Base-by-base conservation (phyloP, 1,140 invertebrate genomes). In the Apis dorsata region DNA sequence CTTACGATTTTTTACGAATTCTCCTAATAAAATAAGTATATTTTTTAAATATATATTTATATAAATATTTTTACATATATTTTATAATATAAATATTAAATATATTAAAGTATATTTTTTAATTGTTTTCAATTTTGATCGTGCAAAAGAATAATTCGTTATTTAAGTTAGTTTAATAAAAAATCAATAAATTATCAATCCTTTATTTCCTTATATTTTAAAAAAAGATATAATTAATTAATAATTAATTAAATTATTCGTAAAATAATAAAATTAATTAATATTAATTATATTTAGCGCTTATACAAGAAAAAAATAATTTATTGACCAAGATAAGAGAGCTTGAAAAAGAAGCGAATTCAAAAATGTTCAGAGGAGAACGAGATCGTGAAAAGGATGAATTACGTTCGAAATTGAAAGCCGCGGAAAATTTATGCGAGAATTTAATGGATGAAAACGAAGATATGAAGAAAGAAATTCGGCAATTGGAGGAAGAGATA, bases 391-490 rank as follows among this genome's bases (percentile, higher is more conserved):
- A 94, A 93, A 89, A 94, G 94, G 96, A 97, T 83, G 96, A 97
- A 87, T 93, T 98, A 24, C 94, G 96, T 84, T 96, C 97, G 1
- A 98, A 99, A 93, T 92, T 98, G 24, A 93, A 97, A 77, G 96
- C 97, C 24, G 97, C 98, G 2, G 98, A 99, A 94, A 97, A 96
- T 70, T 94, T 99, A 3, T 98, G 98, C 90, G 98, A 99, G 92
- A 97, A 98, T 86, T 94, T 99, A 3, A 98, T 98, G 96, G 98
- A 99, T 90, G 99, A 99, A 93, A 99, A 99, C 94, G 97, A 99
- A 91, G 97, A 98, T 70, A 97, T 99, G 94, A 98, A 99, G 90
- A 97, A 97, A 87, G 98, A 99, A 92, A 96, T 99, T 28, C 94
- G 97, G 72, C 98, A 99, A 89, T 94, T 99, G 90, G 98, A 99